Evolutionary conservation across 2,797 vertebrate species (phyloP), one percentile per base, ranked within the genome.

Genomic region (Pangasius krempfi): DNA sequence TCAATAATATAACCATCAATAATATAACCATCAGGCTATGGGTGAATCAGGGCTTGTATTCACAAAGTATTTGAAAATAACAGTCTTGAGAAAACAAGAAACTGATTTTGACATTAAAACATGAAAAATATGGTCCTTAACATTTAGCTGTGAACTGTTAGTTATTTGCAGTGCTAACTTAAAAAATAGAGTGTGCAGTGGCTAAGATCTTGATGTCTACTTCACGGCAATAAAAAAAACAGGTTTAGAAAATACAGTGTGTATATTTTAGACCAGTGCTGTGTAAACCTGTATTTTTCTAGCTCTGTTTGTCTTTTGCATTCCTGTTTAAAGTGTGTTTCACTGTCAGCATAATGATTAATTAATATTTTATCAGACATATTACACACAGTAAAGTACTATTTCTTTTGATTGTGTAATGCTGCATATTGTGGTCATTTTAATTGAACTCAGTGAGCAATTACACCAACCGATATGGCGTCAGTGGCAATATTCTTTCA

Each of bases 391-490:
- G 1, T 56, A 44, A 60, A 0, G 6, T n/a, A 40, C 2, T 13
- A 13, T 40, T 81, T 60, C 20, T 81, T 81, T 40, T 60, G 79
- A 60, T 40, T 60, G 18, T 58, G 52, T 37, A 80, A 80, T 80
- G 33, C 56, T 81, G 56, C 33, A 62, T 62, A 27, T 44, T 64
- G 37, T 60, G 5, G 33, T 60, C 2, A 37, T 80, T 58, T 80
- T 80, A 33, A 14, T 1, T 60, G 2, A 33, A 8, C 0, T 56
- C 8, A 33, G 22, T 8, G 8, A 20, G 9, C 16, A 56, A 20
- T 54, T 54, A 16, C 16, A n/a, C 33, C 44, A 78, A 18, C 27
- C 47, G 30, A 9, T 78, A 27, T 25, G 1, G 4, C 52, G 13
- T 50, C 25, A 50, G 5, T 78, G 47, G 44, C 0, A 44, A 44